These are phyloP conservation scores for Podiceps cristatus DNA, from an alignment of 2,113 vertebrate genomes.

Conservation along the genomic window DNA sequence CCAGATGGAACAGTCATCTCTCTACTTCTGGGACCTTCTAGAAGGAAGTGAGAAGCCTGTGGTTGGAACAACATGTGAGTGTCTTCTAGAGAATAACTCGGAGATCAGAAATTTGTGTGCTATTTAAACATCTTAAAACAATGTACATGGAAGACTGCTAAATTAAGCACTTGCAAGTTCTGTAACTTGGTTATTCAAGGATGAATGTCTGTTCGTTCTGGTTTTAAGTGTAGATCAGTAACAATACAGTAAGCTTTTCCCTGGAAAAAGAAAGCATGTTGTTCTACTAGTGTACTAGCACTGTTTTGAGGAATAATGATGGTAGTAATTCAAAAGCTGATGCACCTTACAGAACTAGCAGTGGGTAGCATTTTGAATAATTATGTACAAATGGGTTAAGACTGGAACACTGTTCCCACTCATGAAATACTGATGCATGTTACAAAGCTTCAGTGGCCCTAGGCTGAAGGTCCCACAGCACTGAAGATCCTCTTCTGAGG, in stretches of 20 bases:
- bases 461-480: background rate
- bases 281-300: background rate
- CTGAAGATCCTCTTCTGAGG: background rate
- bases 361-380: background rate
- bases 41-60: slow-evolving; percentile 92
- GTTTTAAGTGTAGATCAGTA: background rate
- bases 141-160: background rate
- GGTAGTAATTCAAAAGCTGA: background rate
- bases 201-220: background rate
- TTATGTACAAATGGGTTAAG: background rate
- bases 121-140: background rate
- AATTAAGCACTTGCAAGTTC: background rate
- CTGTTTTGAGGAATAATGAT: background rate
- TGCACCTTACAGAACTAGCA: background rate
- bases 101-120: background rate
- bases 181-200: fast-evolving
- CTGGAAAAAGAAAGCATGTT: background rate
- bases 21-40: slow-evolving; percentile 89
- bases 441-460: background rate
- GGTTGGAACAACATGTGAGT: slow-evolving; percentile 93
- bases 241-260: background rate
- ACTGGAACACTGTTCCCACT: background rate
- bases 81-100: background rate
- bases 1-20: slow-evolving; percentile 89
- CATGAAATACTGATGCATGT: background rate